These are phyloP conservation scores for Amphipoea lucens DNA, from an alignment of 2,888 invertebrate species.

Conservation along the genomic window DNA sequence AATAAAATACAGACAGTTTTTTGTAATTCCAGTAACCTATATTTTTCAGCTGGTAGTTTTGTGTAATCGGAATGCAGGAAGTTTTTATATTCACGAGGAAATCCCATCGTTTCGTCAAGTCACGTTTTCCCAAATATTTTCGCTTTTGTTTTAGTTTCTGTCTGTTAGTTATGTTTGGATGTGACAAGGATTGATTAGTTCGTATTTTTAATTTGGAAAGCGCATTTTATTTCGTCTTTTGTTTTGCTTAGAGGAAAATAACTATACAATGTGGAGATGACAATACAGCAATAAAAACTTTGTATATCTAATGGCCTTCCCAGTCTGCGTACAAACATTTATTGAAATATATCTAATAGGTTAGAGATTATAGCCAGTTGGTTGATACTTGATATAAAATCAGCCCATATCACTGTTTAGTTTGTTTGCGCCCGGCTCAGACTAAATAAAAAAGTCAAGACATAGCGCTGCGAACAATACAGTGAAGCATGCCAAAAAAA, in stretches of 20 bases:
- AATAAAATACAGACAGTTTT: conserved; percentile 1
- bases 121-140: conserved; percentile 25
- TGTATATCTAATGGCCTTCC: neutral
- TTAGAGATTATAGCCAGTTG: too few relatives aligned
- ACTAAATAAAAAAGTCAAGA: too few relatives aligned
- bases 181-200: conserved; percentile 38
- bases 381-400: too few relatives aligned
- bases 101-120: neutral
- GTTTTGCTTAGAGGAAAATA: conserved; percentile 1
- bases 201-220: conserved; percentile 24
- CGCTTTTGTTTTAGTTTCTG: conserved; percentile 29
- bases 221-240: conserved; percentile 6
- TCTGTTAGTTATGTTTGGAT: conserved; percentile 29
- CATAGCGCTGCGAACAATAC: too few relatives aligned
- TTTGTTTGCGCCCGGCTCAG: too few relatives aligned
- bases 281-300: neutral
- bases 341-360: neutral
- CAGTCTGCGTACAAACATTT: neutral
- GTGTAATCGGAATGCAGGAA: conserved; percentile 5
- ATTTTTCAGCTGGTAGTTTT: conserved; percentile 16
- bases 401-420: too few relatives aligned
- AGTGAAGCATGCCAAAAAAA: too few relatives aligned
- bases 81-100: neutral
- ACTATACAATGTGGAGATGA: neutral
- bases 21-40: conserved; percentile 12